Base-by-base conservation (phyloP, 2,888 invertebrate genomes). In the Drosophila barbarae region DNA sequence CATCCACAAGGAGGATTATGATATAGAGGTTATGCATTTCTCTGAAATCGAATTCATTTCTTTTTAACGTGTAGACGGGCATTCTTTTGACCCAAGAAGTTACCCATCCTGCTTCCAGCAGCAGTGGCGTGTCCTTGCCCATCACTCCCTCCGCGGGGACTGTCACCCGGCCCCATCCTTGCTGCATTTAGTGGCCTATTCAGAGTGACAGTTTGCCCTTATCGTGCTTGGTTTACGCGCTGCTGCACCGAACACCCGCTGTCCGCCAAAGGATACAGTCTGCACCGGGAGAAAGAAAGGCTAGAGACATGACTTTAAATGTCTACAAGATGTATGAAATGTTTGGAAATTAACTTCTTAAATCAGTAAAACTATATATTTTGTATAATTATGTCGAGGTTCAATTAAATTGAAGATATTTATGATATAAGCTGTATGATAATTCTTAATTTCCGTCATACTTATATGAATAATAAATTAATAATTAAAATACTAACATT, bases 201-300 rank as follows among this genome's bases (percentile, higher is more conserved):
- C 79, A 74, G 59, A 61, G 77, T 76, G 73, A 77, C 76, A 77
- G 78, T 76, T 73, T 69, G 76, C 76, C 69, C 76, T 77, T 77
- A 77, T 77, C 76, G 67, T 69, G 69, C 75, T 71, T 69, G 73
- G 75, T 77, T 76, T 75, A 77, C 75, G 77, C 71, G 67, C 69
- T 71, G 69, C 47, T 76, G 76, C 78, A 75, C 66, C 61, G 46
- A 56, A 51, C 56, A 51, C 46, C 15, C 47, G 23, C 67, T 15
- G 46, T 44, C 23, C 41, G 15, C 13, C 41, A 21, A 26, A 23
- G 30, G 26, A 46, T 15, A 15, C 26, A 8, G 46, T 9, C 12
- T 13, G 4, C 53, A 34, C 44, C 23, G 23, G 5, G 5, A 6
- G 18, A 41, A 53, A 13, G 1, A 2, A 9, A 12, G 2, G 15